Evolutionary conservation across 2,113 vertebrate genomes (phyloP).

Genomic region (Trochalopteron elliotii): DNA sequence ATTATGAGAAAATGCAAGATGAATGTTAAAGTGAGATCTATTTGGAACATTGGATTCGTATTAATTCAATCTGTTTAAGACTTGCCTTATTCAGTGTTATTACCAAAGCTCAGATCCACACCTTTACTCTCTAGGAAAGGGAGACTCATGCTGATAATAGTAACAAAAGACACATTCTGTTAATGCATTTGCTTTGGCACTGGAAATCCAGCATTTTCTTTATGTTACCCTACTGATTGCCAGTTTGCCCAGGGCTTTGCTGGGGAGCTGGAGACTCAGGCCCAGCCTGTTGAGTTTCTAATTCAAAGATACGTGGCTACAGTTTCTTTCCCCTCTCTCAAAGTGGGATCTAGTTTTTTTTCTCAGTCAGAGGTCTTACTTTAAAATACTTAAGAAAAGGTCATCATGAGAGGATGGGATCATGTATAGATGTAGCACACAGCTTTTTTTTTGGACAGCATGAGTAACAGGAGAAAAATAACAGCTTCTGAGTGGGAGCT

Average conservation of each 20-base stretch:
- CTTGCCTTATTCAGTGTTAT: background rate
- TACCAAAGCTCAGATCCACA: background rate
- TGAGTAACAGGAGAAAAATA: background rate
- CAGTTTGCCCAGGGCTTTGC: background rate
- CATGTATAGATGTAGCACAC: background rate
- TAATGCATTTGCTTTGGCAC: background rate
- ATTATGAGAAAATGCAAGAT: background rate
- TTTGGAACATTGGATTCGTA: background rate
- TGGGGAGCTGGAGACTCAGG: background rate
- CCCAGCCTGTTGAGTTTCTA: background rate
- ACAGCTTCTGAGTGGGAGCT: constrained; percentile 45
- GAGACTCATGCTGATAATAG: background rate
- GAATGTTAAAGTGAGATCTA: background rate
- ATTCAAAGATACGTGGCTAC: background rate
- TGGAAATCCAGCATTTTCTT: background rate
- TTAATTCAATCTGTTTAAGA: background rate
- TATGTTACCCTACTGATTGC: background rate
- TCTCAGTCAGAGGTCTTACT: background rate
- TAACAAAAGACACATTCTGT: background rate
- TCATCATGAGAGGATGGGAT: background rate
- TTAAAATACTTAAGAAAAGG: background rate
- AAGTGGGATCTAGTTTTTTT: background rate
- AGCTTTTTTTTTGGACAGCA: background rate
- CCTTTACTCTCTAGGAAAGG: background rate
- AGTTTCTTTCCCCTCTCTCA: background rate